phyloP scores from a whole-genome alignment of 2,888 invertebrate species.

The Hydrotaea cyrtoneurina region DNA sequence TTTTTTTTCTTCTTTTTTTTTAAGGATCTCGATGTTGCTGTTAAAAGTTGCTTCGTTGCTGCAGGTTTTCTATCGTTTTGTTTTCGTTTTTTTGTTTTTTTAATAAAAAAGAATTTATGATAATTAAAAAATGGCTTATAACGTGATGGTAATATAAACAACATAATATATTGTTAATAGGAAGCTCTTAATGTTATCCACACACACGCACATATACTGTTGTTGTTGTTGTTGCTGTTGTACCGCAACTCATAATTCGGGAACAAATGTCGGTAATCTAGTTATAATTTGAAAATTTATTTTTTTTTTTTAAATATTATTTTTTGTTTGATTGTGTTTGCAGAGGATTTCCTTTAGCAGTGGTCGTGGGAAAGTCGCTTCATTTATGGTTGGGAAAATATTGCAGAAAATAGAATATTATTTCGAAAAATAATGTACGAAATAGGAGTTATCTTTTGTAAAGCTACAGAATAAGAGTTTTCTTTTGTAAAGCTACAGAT shows the following conservation, averaged over 20 bases:
- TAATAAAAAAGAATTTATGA: constrained; percentile 30
- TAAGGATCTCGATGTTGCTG: constrained; percentile 10
- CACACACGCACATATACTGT: not conserved
- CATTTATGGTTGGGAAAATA: not conserved
- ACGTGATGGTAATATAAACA: constrained; percentile 48
- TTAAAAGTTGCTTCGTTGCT: constrained; percentile 31
- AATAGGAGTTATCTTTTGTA: no score
- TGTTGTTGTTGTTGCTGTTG: not conserved
- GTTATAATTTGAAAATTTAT: not conserved
- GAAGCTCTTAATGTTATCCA: not conserved
- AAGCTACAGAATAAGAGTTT: no score
- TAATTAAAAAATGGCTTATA: constrained; percentile 54
- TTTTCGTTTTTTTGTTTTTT: not conserved
- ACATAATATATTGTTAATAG: constrained; percentile 49
- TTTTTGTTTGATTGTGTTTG: no score
- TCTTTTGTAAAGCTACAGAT: no score
- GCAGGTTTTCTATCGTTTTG: constrained; percentile 25
- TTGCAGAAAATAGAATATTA: not conserved
- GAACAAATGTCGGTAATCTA: not conserved
- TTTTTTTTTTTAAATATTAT: not conserved
- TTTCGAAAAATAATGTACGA: no score
- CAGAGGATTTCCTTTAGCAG: not conserved
- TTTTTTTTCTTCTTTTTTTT: not conserved
- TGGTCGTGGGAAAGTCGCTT: not conserved
- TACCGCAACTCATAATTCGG: not conserved